Evolutionary conservation across 2,888 invertebrate species (phyloP).

Genomic region (Lasiommata megera): DNA sequence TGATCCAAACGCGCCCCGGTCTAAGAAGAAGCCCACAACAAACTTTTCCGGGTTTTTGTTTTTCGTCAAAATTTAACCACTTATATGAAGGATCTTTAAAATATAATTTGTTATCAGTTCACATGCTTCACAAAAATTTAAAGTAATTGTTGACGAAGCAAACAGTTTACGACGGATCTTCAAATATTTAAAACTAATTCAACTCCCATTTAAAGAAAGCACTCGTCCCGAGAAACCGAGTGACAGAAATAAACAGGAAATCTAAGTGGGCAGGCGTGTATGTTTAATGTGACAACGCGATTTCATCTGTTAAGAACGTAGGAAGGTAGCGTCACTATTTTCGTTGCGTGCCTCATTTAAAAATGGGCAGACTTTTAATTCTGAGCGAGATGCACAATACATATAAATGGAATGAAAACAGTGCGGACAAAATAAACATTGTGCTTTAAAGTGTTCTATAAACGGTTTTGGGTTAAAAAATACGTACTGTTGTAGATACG

Average conservation of each 20-base stretch:
- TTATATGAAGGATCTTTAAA: too few species aligned
- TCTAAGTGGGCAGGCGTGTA: constrained; percentile 64
- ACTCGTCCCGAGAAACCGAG: constrained; percentile 46
- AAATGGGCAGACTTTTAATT: neutral
- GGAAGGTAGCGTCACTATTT: constrained; percentile 49
- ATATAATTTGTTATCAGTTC: neutral
- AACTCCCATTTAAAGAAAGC: constrained; percentile 51
- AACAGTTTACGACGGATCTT: constrained; percentile 33
- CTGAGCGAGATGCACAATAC: too few species aligned
- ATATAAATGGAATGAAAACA: neutral
- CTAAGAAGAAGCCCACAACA: too few species aligned
- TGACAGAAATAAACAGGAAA: constrained; percentile 72
- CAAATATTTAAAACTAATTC: constrained; percentile 44
- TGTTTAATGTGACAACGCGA: constrained; percentile 70
- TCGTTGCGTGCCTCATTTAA: constrained; percentile 23
- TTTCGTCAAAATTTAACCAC: too few species aligned
- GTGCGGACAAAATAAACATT: neutral
- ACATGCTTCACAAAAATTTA: neutral
- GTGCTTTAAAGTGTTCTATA: neutral
- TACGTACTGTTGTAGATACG: neutral
- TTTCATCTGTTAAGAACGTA: constrained; percentile 55
- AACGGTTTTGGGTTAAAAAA: constrained; percentile 12
- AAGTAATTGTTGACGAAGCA: constrained; percentile 19
- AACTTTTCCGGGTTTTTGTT: too few species aligned
- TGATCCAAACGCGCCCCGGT: too few species aligned